Evolutionary conservation across 2,113 vertebrate species (phyloP), one percentile per base, ranked within the genome.

Genomic region (Passer montanus): DNA sequence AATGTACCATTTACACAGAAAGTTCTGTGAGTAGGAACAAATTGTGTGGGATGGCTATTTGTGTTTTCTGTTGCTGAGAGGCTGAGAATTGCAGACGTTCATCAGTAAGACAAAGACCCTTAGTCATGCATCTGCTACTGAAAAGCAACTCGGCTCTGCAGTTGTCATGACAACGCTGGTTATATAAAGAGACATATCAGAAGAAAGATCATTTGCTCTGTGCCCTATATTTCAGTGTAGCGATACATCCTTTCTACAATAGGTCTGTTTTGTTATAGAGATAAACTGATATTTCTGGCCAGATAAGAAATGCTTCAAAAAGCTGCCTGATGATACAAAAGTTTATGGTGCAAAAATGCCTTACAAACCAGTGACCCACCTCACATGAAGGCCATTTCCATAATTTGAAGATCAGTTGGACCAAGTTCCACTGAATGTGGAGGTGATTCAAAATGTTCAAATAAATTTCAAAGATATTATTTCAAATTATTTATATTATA

Each of bases 101-200:
- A 55, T 79, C 77, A 62, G 44, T 43, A 84, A 91, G 87, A 95
- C 89, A 96, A 95, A 94, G 90, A 55, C 83, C 88, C 90, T 90
- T 92, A 95, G 89, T 95, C 84, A 87, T 91, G 74, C 15, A 0
- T 82, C 91, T 93, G 84, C 81, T 82, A 30, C 77, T 66, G 87
- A 84, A 94, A 70, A 96, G 3, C 56, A 95, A 66, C 53, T 79
- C 91, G 73, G 75, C n/a, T 91, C 81, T 92, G 74, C 21, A 43
- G 95, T 95, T 95, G 96, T 94, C 95, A 95, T 97, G 94, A 66
- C 95, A 95, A 97, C 81, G 2, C 35, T 74, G 43, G 74, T 82
- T 94, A 87, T 91, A 94, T 91, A 96, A 96, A 89, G 55, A 95
- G 78, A 73, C 49, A 53, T 89, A 94, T 93, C 84, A 89, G 84